These are phyloP conservation scores for Lagopus muta DNA, from an alignment of 2,113 vertebrate genomes.

Conservation along the genomic window DNA sequence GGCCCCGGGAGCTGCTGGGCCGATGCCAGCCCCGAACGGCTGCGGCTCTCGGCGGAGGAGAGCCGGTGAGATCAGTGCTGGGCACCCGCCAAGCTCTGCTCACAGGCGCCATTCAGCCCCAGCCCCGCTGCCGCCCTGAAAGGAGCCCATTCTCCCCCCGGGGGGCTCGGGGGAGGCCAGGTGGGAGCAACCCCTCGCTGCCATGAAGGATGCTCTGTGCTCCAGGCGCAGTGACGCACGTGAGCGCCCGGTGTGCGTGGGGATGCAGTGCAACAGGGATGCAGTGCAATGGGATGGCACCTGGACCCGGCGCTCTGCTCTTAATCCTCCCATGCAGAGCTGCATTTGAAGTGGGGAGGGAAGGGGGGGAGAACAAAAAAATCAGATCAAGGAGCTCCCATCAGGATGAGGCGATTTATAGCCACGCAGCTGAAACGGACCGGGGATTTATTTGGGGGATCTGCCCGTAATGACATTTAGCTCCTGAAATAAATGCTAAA, in stretches of 20 bases:
- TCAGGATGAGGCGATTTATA: constrained; percentile 8
- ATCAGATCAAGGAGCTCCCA: constrained; percentile 34
- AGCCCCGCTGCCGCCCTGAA: constrained; percentile 30
- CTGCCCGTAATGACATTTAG: constrained; percentile 54
- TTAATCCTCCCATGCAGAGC: fast-evolving
- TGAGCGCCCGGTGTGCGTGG: neutral
- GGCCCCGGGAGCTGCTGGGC: neutral
- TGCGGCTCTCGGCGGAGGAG: neutral
- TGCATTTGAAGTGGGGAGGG: neutral
- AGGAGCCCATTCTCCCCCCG: constrained; percentile 38
- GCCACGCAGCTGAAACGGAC: constrained; percentile 21
- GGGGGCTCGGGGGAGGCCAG: neutral
- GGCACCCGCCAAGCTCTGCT: constrained; percentile 50
- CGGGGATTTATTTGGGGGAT: constrained; percentile 28
- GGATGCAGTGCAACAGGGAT: neutral
- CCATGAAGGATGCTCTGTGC: constrained; percentile 47
- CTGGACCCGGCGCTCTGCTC: fast-evolving
- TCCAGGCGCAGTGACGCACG: neutral
- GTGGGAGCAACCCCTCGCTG: neutral
- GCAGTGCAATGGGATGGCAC: neutral
- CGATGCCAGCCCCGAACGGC: neutral
- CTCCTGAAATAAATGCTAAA: constrained; percentile 44
- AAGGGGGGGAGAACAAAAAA: neutral
- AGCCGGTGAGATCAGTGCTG: constrained; percentile 60
- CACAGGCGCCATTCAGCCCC: constrained; percentile 65